Conservation (phyloP, 1,140 invertebrate genomes). For the Arctopsyche grandis region DNA sequence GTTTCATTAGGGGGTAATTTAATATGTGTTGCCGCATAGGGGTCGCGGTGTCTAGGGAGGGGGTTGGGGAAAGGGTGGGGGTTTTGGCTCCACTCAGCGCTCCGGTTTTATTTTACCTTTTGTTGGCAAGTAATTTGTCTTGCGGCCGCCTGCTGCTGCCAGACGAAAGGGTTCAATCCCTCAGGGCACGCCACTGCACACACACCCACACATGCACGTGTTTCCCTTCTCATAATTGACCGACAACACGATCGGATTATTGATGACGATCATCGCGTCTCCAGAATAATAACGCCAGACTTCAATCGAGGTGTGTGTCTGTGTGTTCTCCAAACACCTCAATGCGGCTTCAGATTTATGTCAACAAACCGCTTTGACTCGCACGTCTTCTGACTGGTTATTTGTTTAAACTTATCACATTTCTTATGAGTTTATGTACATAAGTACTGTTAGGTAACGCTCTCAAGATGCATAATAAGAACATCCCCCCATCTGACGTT, state of each 20-base stretch:
- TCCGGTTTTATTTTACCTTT: conserved; percentile 48
- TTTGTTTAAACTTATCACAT: too few species aligned
- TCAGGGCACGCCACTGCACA: neutral
- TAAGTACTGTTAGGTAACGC: too few species aligned
- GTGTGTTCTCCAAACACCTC: too few species aligned
- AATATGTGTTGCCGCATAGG: conserved; percentile 51
- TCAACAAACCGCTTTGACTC: too few species aligned
- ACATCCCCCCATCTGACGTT: too few species aligned
- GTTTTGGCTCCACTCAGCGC: conserved; percentile 18
- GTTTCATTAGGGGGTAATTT: conserved; percentile 54
- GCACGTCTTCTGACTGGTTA: too few species aligned
- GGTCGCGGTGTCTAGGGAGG: too few species aligned
- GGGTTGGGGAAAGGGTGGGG: neutral
- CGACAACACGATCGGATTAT: neutral
- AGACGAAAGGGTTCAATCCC: conserved; percentile 33
- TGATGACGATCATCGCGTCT: neutral
- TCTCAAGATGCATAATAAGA: too few species aligned
- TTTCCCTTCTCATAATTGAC: neutral
- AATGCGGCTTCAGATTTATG: too few species aligned
- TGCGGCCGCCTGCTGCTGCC: neutral
- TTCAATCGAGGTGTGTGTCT: too few species aligned
- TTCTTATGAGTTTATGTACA: too few species aligned
- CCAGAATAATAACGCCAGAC: too few species aligned
- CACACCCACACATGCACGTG: neutral
- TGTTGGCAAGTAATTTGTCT: conserved; percentile 44